A percentile compares a stretch with the other conserved stretches of the same genome.
Conservation (phyloP, 2,888 invertebrate genomes). For the Fissipunctia ypsillon region DNA sequence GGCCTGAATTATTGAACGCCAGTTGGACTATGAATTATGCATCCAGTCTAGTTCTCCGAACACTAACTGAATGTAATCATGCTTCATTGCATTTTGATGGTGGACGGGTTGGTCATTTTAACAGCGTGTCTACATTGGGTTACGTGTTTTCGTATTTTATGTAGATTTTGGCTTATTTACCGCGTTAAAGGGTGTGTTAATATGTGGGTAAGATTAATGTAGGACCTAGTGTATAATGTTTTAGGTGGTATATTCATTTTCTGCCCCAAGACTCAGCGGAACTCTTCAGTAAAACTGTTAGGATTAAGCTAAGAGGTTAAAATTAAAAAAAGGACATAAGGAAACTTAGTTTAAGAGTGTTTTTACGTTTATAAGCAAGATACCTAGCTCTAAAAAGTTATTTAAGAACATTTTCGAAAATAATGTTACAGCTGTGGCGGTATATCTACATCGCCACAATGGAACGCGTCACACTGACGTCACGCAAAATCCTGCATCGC, state of each 20-base stretch:
- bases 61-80: conserved; percentile 68
- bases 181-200: background rate
- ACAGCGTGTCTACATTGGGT: conserved; percentile 33
- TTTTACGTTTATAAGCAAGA: no score
- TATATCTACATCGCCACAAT: no score
- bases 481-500: no score
- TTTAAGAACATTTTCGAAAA: no score
- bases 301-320: no score
- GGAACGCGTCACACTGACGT: no score
- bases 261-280: background rate
- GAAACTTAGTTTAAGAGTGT: background rate
- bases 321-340: background rate
- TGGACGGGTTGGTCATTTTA: conserved; percentile 57
- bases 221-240: fast-evolving
- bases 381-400: no score
- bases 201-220: background rate
- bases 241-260: background rate
- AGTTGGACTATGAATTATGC: conserved; percentile 67
- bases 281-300: background rate
- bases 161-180: conserved; percentile 7
- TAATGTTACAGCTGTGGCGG: no score
- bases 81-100: conserved; percentile 65
- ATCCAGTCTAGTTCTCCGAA: conserved; percentile 61
- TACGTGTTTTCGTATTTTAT: conserved; percentile 25
- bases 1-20: conserved; percentile 68